Evolutionary conservation across 2,113 vertebrate species (phyloP), one percentile per base, ranked within the genome.

Genomic region (Semicossyphus pulcher): DNA sequence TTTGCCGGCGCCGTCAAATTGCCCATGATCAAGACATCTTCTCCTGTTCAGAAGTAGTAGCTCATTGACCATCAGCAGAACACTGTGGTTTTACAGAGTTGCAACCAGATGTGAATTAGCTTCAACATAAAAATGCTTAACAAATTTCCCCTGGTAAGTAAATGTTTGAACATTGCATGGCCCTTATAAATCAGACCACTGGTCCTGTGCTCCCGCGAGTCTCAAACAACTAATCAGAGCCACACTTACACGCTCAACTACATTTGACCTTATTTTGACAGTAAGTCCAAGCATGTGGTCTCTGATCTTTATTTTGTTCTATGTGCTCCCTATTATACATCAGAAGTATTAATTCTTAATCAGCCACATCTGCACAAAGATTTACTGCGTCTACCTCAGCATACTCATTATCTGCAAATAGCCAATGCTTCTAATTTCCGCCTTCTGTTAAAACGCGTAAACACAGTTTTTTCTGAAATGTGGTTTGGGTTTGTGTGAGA

Each of bases 401-500:
- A 20, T 15, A 60, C 41, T 25, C 1, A 42, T 21, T 28, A 37
- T 61, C 26, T 47, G 12, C 20, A 26, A 21, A n/a, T n/a, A 65
- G 36, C 3, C 15, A 0, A 34, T 60, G 31, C 16, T 39, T 78
- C 34, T 79, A 20, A 67, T 83, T 58, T 41, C 10, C 78, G 12
- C 16, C 32, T 75, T 67, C 37, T 59, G 39, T 82, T 77, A 52
- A 64, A 73, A 80, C 36, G 67, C 28, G 5, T 73, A 63, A 77
- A 74, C 52, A 45, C 56, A 20, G 23, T 72, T 53, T 65, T 78
- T 41, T 39, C 31, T 26, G 3, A 52, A 71, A 85, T 81, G 45
- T 79, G 65, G 23, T 69, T 61, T 64, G 18, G 4, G 56, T 91
- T 83, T 78, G n/a, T 65, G 39, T 47, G 37, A 78, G 48, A 78